Base-by-base conservation (phyloP, 2,113 vertebrate species). In the Onychostoma macrolepis region DNA sequence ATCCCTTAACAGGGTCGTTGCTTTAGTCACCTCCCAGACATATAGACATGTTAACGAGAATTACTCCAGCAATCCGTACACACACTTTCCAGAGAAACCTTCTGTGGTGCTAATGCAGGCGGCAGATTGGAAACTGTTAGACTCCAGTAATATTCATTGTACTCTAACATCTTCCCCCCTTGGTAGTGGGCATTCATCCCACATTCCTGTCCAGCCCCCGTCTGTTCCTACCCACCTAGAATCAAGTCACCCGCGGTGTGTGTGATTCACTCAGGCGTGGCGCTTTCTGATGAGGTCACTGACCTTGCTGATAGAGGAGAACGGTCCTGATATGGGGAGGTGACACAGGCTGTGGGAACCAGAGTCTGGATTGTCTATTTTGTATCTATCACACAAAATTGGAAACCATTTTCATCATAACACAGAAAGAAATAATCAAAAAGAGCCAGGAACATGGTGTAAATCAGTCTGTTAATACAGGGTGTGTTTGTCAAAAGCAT, bases 291-390 rank as follows among this genome's bases (percentile, higher is more conserved):
- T 92, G 95, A 94, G 94, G 93, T 94, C 92, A 94, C 84, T 92
- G 93, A 92, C 65, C 79, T 77, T 43, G 69, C 89, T 95, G 92
- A 94, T 93, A 94, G 91, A 95, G 92, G 92, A 94, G 90, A 85
- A 90, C 88, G 87, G 90, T 88, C 67, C 90, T 93, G 91, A 93
- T 92, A 92, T 93, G 92, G 92, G 92, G 92, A 89, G 88, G 91
- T 87, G 88, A 89, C 77, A 88, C 89, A 91, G 91, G 93, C 91
- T 93, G 92, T 95, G 95, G 94, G 93, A 95, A 94, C 91, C 87
- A 91, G 90, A 92, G 89, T 90, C 91, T 94, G 53, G 43, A 85
- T 19, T 41, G 2, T 38, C 48, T 74, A 17, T 24, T 53, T n/a
- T 38, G 12, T 48, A 36, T 74, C 33, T 17, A n/a, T 69, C 10